Base-by-base conservation (phyloP, 2,797 vertebrate genomes). In the Scleropages formosus region DNA sequence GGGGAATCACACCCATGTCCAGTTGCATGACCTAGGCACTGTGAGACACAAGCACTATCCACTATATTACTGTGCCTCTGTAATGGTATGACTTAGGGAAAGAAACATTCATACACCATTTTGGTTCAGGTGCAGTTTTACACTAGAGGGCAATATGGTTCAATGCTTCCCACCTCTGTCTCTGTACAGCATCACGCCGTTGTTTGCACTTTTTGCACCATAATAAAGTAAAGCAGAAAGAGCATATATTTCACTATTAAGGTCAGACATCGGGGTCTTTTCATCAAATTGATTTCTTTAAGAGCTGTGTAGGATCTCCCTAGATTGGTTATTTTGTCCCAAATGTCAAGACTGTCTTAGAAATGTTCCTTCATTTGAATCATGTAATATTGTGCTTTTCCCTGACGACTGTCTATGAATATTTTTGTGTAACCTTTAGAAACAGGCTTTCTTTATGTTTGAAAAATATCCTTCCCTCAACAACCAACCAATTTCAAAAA, bases 61-160 rank as follows among this genome's bases (percentile, higher is more conserved):
- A n/a, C n/a, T n/a, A n/a, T n/a, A n/a, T n/a, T n/a, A n/a, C n/a
- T n/a, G n/a, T n/a, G n/a, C n/a, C n/a, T n/a, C n/a, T n/a, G n/a
- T 39, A 39, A 39, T n/a, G n/a, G n/a, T n/a, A n/a, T n/a, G n/a
- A n/a, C n/a, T n/a, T n/a, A 39, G 6, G 39, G 31, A 39, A 39
- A 39, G 6, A 39, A n/a, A n/a, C 31, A 18, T 26, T 68, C 11
- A 20, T n/a, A 22, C 27, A 49, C 10, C 20, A 18, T 16, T 20
- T 10, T 1, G 26, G 11, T 75, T 49, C 20, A 4, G 47, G 47
- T 74, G 72, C 47, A 74, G 16, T 58, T 65, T 58, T 66, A 66
- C 73, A 66, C 73, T 66, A 67, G 73, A 75, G 63, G 63, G 73
- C 51, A 75, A 18, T 56, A 56, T 58, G 16, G 62, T 24, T 66